These are phyloP conservation scores for Agrochola macilenta DNA, from an alignment of 2,888 invertebrate species.

Conservation along the genomic window DNA sequence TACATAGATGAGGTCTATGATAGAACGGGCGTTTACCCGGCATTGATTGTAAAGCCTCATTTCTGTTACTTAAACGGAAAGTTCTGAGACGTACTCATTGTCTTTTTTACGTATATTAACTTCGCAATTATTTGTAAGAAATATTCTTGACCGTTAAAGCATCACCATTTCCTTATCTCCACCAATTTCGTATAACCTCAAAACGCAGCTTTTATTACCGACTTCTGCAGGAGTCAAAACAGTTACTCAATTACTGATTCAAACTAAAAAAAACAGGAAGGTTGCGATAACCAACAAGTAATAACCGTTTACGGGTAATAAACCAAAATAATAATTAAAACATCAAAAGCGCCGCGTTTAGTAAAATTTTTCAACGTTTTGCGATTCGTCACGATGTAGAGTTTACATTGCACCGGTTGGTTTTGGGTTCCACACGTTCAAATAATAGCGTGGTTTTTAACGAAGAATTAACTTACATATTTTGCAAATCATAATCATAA, in stretches of 20 bases:
- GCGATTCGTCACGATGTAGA: slow-evolving; percentile 67
- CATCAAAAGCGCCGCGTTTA: slow-evolving; percentile 74
- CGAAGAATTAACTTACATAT: background rate
- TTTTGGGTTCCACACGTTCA: slow-evolving; percentile 54
- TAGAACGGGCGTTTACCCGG: background rate
- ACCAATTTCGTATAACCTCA: slow-evolving; percentile 29
- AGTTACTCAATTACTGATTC: slow-evolving; percentile 63
- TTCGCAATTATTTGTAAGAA: slow-evolving; percentile 9
- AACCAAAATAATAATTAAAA: slow-evolving; percentile 74
- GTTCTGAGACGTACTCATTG: too few relatives aligned
- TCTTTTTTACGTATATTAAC: background rate
- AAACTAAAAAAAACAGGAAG: slow-evolving; percentile 62
- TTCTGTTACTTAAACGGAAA: background rate
- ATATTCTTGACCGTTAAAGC: slow-evolving; percentile 1
- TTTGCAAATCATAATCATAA: background rate
- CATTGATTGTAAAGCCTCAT: too few relatives aligned
- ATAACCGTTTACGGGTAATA: slow-evolving; percentile 75
- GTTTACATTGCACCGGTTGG: slow-evolving; percentile 61
- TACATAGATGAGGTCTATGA: background rate
- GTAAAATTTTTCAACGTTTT: slow-evolving; percentile 61
- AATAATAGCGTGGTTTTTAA: background rate
- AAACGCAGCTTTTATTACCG: slow-evolving; percentile 43
- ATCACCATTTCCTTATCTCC: slow-evolving; percentile 17
- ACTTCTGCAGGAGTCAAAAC: slow-evolving; percentile 60
- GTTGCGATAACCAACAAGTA: slow-evolving; percentile 65